Conservation (phyloP, 2,113 vertebrate genomes). For the Ameiurus melas region DNA sequence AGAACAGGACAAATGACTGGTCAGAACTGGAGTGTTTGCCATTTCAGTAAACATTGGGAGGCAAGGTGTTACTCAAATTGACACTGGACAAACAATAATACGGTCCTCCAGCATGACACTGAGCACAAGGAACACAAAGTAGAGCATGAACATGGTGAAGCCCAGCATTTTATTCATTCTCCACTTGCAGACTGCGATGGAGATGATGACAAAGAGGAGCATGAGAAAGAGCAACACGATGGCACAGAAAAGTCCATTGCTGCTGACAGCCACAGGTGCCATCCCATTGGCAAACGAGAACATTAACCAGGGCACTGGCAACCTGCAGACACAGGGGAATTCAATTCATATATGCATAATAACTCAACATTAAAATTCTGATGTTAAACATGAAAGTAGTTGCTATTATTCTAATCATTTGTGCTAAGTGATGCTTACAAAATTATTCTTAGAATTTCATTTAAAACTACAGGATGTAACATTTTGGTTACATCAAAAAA, state of each 20-base stretch:
- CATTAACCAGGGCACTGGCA: slow-evolving; percentile 91
- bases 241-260: slow-evolving; percentile 94
- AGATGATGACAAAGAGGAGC: slow-evolving; percentile 93
- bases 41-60: background rate
- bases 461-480: too few relatives aligned
- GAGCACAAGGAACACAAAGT: slow-evolving; percentile 89
- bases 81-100: slow-evolving; percentile 85
- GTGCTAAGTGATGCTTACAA: background rate
- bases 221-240: slow-evolving; percentile 96
- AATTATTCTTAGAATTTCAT: background rate
- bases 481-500: too few relatives aligned
- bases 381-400: background rate
- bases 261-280: slow-evolving; percentile 86
- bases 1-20: background rate
- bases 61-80: slow-evolving; percentile 58
- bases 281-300: slow-evolving; percentile 77
- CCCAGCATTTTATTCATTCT: slow-evolving; percentile 94
- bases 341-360: background rate
- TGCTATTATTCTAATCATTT: background rate
- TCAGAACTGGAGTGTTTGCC: background rate
- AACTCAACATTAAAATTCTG: background rate
- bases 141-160: slow-evolving; percentile 90
- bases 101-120: slow-evolving; percentile 95
- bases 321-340: slow-evolving; percentile 67
- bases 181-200: slow-evolving; percentile 90